Evolutionary conservation across 2,797 vertebrate species (phyloP), one percentile per base, ranked within the genome.

Genomic region (Sebastes vulpes): DNA sequence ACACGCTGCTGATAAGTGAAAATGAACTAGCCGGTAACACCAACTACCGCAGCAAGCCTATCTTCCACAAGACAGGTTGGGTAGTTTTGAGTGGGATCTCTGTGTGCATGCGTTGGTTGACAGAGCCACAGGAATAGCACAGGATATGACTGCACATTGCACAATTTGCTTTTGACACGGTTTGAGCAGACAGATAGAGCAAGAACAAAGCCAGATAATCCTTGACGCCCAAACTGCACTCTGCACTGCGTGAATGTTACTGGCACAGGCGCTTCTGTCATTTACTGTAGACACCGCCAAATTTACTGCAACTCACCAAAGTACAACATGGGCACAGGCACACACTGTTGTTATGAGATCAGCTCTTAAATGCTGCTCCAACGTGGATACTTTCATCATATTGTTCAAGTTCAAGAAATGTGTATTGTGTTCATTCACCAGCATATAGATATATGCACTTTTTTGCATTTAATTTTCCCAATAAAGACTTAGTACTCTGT

Each of bases 141-240:
- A 28, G 60, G 18, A 31, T 48, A 14, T 32, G 59, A 50, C 35
- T 32, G 9, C 52, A 35, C 52, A 38, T 61, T 79, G 18, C 35
- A 38, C 58, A 18, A 21, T 72, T 71, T 76, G 26, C 21, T 82
- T 71, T 68, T 56, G 20, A 50, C 60, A 9, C 58, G 18, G 52
- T 58, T 64, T 58, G 21, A 68, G 59, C 42, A 42, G 57, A 25
- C 28, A 29, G 21, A 42, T 12, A 61, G 60, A 78, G n/a, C 28
- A 21, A 42, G 63, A 23, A 42, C 60, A 77, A 79, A 83, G 69
- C 74, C 73, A 28, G 32, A 23, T 72, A 74, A 82, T 65, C 71
- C 58, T 32, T 65, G 23, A 82, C 31, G 75, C 21, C 9, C 52
- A 65, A 58, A 48, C 20, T 38, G 5, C 32, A 48, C 18, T 54